phyloP scores from a whole-genome alignment of 2,888 invertebrate species.

The Nephrotoma appendiculata region DNA sequence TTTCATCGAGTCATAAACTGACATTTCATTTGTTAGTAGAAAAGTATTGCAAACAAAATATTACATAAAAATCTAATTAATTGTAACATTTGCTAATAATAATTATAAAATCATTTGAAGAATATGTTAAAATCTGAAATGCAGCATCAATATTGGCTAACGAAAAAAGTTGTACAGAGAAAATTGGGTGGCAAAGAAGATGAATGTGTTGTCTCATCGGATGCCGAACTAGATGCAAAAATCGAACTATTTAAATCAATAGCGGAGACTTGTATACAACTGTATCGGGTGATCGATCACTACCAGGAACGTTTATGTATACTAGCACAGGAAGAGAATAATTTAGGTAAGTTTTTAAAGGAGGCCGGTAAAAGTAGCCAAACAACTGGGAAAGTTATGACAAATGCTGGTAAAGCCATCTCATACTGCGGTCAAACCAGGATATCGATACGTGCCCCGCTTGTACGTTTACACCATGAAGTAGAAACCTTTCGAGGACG shows the following conservation, averaged over 20 bases:
- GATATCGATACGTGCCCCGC: constrained; percentile 68
- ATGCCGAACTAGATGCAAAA: constrained; percentile 93
- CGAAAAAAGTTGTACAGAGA: constrained; percentile 85
- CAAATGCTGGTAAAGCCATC: constrained; percentile 70
- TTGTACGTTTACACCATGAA: constrained; percentile 80
- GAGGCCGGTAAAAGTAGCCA: constrained; percentile 79
- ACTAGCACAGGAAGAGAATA: constrained; percentile 90
- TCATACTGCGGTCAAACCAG: constrained; percentile 87
- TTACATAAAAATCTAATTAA: neutral
- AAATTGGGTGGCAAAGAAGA: constrained; percentile 96
- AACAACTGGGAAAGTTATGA: constrained; percentile 76
- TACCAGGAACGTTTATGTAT: constrained; percentile 88
- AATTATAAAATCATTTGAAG: neutral
- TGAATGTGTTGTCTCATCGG: constrained; percentile 89
- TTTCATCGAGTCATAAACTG: neutral
- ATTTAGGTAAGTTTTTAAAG: constrained; percentile 85
- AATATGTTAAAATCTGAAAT: constrained; percentile 41
- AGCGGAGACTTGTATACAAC: constrained; percentile 73
- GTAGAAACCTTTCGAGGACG: constrained; percentile 94
- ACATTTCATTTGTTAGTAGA: neutral
- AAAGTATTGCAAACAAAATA: neutral
- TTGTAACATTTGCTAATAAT: neutral
- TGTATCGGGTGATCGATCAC: constrained; percentile 78
- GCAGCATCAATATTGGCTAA: constrained; percentile 97
- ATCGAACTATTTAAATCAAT: constrained; percentile 85